Base-by-base conservation (phyloP, 2,113 vertebrate genomes). In the Burhinus bistriatus region DNA sequence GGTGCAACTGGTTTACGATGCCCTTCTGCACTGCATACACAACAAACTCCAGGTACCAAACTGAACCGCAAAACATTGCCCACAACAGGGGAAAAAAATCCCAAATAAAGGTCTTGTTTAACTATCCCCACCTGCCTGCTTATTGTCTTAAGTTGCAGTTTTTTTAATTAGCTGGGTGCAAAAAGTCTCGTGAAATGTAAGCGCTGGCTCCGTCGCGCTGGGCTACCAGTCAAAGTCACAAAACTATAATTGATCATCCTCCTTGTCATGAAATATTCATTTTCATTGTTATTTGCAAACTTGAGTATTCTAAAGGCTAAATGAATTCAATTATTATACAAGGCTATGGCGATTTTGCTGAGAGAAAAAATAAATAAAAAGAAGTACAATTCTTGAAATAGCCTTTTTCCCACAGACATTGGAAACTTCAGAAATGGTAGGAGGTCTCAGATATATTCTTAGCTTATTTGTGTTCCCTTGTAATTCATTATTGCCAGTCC, bases 1-100 rank as follows among this genome's bases (percentile, higher is more conserved):
- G 97, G 97, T 98, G 96, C 92, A 78, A 97, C 92, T 97, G 91
- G 97, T 98, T 98, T 95, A 84, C 58, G 97, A 96, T 83, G 95
- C 87, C 92, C 96, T 72, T 59, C 73, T 49, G 88, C 66, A 58
- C 4, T 23, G 93, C 91, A 62, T 57, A 81, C 92, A 83, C 72
- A 96, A 97, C 96, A 97, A 97, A 96, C 83, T 69, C 71, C 69
- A 68, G n/a, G 83, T 19, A 90, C 91, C 64, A 77, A 87, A 45
- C 34, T 25, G 25, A 75, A 54, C 54, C 2, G 23, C 49, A 77
- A 95, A 89, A 58, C 51, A 6, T 55, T 91, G 83, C 77, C 82
- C 87, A 29, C 69, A 65, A 80, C 55, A 72, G 27, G 13, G 52
- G 23, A 42, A 64, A 71, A 6, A 27, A 11, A 87, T 73, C 36